Conservation (phyloP, 2,113 vertebrate genomes). For the Hyla sarda region DNA sequence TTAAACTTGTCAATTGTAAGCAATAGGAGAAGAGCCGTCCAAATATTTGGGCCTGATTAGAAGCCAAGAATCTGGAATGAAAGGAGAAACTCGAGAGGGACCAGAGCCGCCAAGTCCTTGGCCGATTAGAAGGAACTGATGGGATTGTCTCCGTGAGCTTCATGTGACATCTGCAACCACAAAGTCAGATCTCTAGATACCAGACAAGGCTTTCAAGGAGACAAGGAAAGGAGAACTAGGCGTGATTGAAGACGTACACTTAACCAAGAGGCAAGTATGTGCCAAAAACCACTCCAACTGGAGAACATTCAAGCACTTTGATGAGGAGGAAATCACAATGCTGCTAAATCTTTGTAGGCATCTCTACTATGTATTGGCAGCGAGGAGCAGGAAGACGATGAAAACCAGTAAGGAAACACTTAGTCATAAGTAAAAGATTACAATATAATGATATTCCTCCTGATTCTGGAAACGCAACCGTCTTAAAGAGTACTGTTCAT, state of each 20-base stretch:
- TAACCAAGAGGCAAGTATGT: not conserved
- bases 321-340: conserved; percentile 61
- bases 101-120: conserved; percentile 15
- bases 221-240: not conserved
- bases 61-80: conserved; percentile 41
- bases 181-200: conserved; percentile 33
- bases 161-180: conserved; percentile 22
- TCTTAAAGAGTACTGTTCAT: conserved; percentile 6
- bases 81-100: conserved; percentile 16
- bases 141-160: conserved; percentile 18
- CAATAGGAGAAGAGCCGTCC: not conserved
- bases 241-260: conserved; percentile 11
- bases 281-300: conserved; percentile 27
- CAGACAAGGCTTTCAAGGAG: not conserved
- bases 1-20: conserved; percentile 16
- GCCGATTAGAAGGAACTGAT: conserved; percentile 36
- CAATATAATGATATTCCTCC: conserved; percentile 66
- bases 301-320: not conserved
- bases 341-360: conserved; percentile 65
- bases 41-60: conserved; percentile 26
- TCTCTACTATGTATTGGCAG: conserved; percentile 48
- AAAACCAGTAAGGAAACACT: conserved; percentile 62
- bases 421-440: conserved; percentile 68
- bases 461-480: conserved; percentile 62
- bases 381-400: not conserved